Base-by-base conservation (phyloP, 2,113 vertebrate species). In the Chauna torquata region DNA sequence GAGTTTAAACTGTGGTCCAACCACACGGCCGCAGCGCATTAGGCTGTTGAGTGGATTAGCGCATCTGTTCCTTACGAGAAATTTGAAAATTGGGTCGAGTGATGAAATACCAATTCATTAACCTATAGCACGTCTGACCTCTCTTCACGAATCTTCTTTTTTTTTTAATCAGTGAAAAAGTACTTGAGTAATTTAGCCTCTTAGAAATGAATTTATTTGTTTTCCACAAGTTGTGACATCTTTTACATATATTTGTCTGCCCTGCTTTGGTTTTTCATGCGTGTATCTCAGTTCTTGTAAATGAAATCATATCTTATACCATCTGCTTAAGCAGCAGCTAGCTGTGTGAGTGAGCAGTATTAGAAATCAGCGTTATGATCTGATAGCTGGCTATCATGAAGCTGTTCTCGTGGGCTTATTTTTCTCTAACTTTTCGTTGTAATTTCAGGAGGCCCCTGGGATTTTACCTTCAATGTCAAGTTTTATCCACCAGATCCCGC, bases 401-500 rank as follows among this genome's bases (percentile, higher is more conserved):
- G 22, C 54, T 75, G 3, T 54, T 70, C 11, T 12, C 4, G 13
- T 49, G 19, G 9, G 17, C 62, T 84, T 54, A 4, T 59, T 92
- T 90, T 72, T 61, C 66, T 86, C 52, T 86, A 70, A 66, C 79
- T 93, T 91, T 86, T 45, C 25, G 85, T 71, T 97, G 64, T 90
- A 28, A 54, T 97, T 98, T 57, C 80, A 99, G 98, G 98, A 93
- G 88, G 97, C 23, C 98, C 98, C 74, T 98, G 98, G 98, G 97
- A 98, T 94, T 99, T 99, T 65, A 98, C 98, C 70, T 99, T 99
- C 96, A 98, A 98, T 74, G 98, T 99, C 68, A 99, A 99, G 77
- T 99, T 99, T 97, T 99, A 99, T 75, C 99, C 99, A 0, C 99
- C 99, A 4, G 99, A 99, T 84, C 99, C 99, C 9, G 99, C 99